A percentile compares a stretch with the other conserved stretches of the same genome.
These are phyloP conservation scores for Linnaemya vulpina DNA, from an alignment of 2,888 invertebrate genomes.

Conservation along the genomic window DNA sequence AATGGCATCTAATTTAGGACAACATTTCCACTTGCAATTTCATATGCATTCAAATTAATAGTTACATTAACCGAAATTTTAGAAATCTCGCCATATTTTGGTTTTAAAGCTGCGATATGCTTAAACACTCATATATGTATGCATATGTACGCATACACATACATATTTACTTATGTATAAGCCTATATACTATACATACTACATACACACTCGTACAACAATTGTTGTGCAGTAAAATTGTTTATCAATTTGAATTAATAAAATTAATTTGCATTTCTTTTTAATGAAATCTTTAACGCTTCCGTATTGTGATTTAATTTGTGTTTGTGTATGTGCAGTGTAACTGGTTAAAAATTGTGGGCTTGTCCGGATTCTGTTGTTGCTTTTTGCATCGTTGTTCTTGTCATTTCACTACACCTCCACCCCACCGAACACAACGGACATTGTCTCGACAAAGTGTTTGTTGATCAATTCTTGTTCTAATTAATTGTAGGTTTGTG, in stretches of 20 bases:
- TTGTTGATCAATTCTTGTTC: not conserved
- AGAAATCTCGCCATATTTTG: too few relatives aligned
- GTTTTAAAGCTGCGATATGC: too few relatives aligned
- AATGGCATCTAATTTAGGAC: too few relatives aligned
- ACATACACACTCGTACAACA: not conserved
- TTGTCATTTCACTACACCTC: conserved; percentile 9
- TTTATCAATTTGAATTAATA: conserved; percentile 30
- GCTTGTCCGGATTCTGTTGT: conserved; percentile 74
- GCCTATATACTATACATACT: too few relatives aligned
- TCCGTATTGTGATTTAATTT: conserved; percentile 52
- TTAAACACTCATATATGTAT: too few relatives aligned
- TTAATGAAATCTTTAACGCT: conserved; percentile 37
- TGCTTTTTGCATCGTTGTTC: conserved; percentile 18
- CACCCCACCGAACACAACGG: conserved; percentile 1
- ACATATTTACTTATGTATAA: too few relatives aligned
- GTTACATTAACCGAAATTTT: too few relatives aligned
- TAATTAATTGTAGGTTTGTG: not conserved
- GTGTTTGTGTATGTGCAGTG: too few relatives aligned
- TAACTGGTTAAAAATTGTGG: conserved; percentile 78
- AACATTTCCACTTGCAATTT: too few relatives aligned
- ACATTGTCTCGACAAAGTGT: conserved; percentile 3
- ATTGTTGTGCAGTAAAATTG: not conserved
- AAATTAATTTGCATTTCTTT: conserved; percentile 24
- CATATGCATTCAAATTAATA: too few relatives aligned
- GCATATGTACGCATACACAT: too few relatives aligned